A percentile compares a stretch with the other conserved stretches of the same genome.
These are phyloP conservation scores for Cololabis saira DNA, from an alignment of 2,113 vertebrate species.

Conservation along the genomic window DNA sequence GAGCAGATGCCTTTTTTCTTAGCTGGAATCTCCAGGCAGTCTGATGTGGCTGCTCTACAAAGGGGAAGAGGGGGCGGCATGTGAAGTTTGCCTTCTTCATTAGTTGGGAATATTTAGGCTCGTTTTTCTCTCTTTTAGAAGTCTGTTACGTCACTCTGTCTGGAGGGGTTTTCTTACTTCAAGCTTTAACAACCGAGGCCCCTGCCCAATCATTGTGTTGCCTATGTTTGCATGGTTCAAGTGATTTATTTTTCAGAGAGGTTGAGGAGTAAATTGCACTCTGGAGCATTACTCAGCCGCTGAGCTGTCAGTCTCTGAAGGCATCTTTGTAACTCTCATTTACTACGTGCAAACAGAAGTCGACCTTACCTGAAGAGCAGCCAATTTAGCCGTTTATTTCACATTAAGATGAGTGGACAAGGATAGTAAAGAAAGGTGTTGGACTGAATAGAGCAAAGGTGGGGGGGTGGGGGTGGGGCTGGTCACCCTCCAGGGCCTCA, in stretches of 20 bases:
- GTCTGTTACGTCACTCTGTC: constrained; percentile 40
- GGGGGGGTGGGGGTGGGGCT: too few species aligned
- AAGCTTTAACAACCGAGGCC: constrained; percentile 37
- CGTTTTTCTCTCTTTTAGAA: constrained; percentile 43
- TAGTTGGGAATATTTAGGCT: constrained; percentile 36
- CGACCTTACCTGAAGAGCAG: constrained; percentile 43
- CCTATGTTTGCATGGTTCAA: constrained; percentile 18
- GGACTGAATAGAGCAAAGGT: neutral
- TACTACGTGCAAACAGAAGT: constrained; percentile 45
- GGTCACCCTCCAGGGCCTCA: constrained; percentile 39
- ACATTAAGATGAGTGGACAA: constrained; percentile 33
- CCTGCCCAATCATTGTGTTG: constrained; percentile 12
- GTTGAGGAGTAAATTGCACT: constrained; percentile 64
- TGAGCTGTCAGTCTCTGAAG: constrained; percentile 39
- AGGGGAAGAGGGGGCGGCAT: neutral
- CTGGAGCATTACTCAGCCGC: constrained; percentile 41
- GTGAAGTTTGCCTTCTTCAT: constrained; percentile 43
- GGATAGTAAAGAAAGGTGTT: constrained; percentile 24
- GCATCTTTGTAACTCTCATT: constrained; percentile 46
- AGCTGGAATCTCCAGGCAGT: constrained; percentile 48
- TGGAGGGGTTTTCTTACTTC: constrained; percentile 7
- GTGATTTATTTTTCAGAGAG: constrained; percentile 16
- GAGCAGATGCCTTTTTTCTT: constrained; percentile 67
- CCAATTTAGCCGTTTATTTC: constrained; percentile 61
- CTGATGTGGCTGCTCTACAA: constrained; percentile 36